Evolutionary conservation across 2,888 invertebrate genomes (phyloP).

Genomic region (Hydraecia micacea): DNA sequence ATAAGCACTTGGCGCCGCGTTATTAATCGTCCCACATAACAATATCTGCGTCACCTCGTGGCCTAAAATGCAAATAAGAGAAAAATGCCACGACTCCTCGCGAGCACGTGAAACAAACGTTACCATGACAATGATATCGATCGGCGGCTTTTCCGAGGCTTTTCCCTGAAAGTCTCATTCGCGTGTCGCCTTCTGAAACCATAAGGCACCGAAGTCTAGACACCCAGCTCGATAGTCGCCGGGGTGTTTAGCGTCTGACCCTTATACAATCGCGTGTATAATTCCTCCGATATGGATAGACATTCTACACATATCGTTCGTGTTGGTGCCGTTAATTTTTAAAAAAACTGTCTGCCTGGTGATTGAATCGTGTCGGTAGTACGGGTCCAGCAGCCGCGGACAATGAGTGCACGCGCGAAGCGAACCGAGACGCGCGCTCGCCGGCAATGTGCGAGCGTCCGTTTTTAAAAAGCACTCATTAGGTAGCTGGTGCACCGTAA

Average conservation of each 20-base stretch:
- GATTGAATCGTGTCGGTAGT: slow-evolving; percentile 72
- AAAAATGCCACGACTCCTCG: slow-evolving; percentile 81
- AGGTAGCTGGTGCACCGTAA: slow-evolving; percentile 85
- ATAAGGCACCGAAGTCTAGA: slow-evolving; percentile 82
- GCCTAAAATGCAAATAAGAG: slow-evolving; percentile 88
- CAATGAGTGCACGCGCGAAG: slow-evolving; percentile 87
- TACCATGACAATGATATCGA: slow-evolving; percentile 88
- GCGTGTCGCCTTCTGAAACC: slow-evolving; percentile 87
- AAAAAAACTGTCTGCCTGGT: slow-evolving; percentile 71
- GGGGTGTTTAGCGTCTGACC: slow-evolving; percentile 54
- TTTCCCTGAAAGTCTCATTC: slow-evolving; percentile 86
- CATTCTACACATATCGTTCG: slow-evolving; percentile 57
- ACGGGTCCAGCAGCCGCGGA: slow-evolving; percentile 79
- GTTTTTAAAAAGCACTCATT: slow-evolving; percentile 86
- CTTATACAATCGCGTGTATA: slow-evolving; percentile 64
- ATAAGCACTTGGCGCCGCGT: slow-evolving; percentile 47
- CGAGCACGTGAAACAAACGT: slow-evolving; percentile 87
- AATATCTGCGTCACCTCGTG: slow-evolving; percentile 81
- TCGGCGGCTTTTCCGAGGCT: slow-evolving; percentile 89
- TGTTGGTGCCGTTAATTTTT: slow-evolving; percentile 69
- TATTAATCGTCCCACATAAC: slow-evolving; percentile 70
- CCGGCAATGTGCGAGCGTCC: slow-evolving; percentile 82
- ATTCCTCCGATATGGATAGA: slow-evolving; percentile 64
- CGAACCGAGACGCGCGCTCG: slow-evolving; percentile 84
- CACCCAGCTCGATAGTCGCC: slow-evolving; percentile 52